Evolutionary conservation across 2,797 vertebrate species (phyloP).

Genomic region (Taeniopygia guttata): DNA sequence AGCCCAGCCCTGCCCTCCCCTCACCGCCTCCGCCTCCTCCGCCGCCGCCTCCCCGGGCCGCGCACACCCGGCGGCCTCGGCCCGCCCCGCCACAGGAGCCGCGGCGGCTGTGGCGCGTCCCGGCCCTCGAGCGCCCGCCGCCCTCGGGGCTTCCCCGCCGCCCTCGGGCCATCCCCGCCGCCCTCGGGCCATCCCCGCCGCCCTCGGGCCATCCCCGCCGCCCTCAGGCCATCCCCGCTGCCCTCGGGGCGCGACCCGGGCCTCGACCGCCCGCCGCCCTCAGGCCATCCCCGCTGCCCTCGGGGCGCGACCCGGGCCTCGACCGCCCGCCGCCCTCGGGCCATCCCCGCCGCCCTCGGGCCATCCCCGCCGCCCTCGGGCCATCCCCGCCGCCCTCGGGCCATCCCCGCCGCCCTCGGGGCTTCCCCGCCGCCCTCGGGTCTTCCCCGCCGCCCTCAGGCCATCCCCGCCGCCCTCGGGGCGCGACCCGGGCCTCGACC

Average conservation of each 20-base stretch:
- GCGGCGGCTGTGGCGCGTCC: neutral
- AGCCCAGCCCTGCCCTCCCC: neutral
- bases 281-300: neutral
- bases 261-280: fast-evolving
- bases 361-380: neutral
- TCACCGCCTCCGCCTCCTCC: neutral
- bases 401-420: no score
- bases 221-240: no score
- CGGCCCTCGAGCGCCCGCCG: fast-evolving
- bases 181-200: neutral
- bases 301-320: no score
- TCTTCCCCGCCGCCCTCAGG: no score
- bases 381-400: neutral
- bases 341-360: fast-evolving
- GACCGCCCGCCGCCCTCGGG: neutral
- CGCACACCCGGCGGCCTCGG: neutral
- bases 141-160: neutral
- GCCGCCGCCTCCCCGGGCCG: neutral
- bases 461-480: no score
- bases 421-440: no score
- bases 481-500: neutral
- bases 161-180: neutral
- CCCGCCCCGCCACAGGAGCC: neutral
- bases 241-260: no score
- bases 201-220: no score